phyloP scores from a whole-genome alignment of 1,140 invertebrate genomes.

The Armadillidium nasatum region DNA sequence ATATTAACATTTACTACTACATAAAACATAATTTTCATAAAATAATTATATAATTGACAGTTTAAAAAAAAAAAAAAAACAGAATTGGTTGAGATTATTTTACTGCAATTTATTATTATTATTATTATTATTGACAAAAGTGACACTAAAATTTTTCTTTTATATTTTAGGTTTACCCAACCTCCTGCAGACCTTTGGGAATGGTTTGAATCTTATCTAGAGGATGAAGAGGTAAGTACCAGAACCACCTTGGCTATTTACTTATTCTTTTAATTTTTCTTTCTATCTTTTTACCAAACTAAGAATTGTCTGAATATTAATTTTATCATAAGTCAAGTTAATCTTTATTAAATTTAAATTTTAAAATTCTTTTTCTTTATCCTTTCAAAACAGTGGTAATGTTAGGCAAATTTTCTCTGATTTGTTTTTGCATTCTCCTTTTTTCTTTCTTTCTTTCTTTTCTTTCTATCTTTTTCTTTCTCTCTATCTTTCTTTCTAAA shows the following conservation, averaged over 20 bases:
- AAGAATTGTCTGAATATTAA: too few species aligned
- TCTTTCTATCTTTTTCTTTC: slow-evolving; percentile 17
- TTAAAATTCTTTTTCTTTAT: background rate
- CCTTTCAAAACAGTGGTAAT: background rate
- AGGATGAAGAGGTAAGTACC: slow-evolving; percentile 77
- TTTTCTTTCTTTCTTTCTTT: background rate
- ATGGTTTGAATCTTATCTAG: slow-evolving; percentile 95
- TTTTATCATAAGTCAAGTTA: too few species aligned
- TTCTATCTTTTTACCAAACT: background rate
- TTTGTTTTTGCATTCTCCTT: background rate
- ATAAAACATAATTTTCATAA: too few species aligned
- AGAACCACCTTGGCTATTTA: slow-evolving; percentile 13
- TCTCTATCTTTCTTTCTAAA: background rate
- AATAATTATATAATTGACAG: too few species aligned
- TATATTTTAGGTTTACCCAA: slow-evolving; percentile 79
- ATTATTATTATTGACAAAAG: too few species aligned
- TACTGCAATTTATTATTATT: too few species aligned
- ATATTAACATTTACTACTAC: too few species aligned
- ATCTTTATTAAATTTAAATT: too few species aligned
- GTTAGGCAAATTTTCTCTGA: too few species aligned
- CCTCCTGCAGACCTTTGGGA: slow-evolving; percentile 90
- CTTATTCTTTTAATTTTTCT: background rate
- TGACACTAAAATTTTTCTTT: background rate
- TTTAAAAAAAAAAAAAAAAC: too few species aligned
- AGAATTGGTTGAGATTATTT: too few species aligned